Percentiles rank a stretch among this genome's conserved stretches.
These are phyloP conservation scores for Neopipo cinnamomea DNA, from an alignment of 2,113 vertebrate genomes.

Conservation along the genomic window DNA sequence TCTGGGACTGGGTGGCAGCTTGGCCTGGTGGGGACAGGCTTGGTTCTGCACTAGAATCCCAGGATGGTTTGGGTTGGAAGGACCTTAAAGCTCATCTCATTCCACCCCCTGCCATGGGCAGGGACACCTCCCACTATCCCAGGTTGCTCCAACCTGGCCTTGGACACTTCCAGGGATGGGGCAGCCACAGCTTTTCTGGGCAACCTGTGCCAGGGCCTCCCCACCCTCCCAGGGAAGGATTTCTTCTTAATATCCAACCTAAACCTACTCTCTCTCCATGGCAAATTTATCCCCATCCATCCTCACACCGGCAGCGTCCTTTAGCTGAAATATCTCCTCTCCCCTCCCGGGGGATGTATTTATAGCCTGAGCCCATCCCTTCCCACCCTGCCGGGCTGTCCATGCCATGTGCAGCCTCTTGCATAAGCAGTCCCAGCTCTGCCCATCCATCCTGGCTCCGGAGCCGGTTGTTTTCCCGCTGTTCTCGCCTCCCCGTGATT, in stretches of 20 bases:
- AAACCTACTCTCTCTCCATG: accelerated
- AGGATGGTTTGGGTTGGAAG: not conserved
- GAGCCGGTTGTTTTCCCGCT: not conserved
- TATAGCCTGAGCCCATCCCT: not conserved
- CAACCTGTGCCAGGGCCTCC: not conserved
- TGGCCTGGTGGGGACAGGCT: not conserved
- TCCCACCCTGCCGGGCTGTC: not conserved
- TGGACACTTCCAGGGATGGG: not conserved
- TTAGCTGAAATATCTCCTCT: not conserved
- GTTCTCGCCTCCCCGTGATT: not conserved
- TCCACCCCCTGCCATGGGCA: not conserved
- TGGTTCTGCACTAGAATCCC: accelerated
- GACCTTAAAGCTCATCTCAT: not conserved
- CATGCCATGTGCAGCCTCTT: not conserved
- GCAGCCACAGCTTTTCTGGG: not conserved
- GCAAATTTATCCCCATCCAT: not conserved
- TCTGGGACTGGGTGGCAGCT: not conserved
- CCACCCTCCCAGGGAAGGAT: not conserved
- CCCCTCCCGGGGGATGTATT: not conserved
- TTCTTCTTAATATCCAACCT: not conserved
- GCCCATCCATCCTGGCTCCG: not conserved
- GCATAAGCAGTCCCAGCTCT: not conserved
- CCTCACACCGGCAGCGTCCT: not conserved
- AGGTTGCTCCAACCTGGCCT: not conserved
- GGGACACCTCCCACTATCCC: not conserved